Base-by-base conservation (phyloP, 2,113 vertebrate genomes). In the Corythornis cristatus region DNA sequence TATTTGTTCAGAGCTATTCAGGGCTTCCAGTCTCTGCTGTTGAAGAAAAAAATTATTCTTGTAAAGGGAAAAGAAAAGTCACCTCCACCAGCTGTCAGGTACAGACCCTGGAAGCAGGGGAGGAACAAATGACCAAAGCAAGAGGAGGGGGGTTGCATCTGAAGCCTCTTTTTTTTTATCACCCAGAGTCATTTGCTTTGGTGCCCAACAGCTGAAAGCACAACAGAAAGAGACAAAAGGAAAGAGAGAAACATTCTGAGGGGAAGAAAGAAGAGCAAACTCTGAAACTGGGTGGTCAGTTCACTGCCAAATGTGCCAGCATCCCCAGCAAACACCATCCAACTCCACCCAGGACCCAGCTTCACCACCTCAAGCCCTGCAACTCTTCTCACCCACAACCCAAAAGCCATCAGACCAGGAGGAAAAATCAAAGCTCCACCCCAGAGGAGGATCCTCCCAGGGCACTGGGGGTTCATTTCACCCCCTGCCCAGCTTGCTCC, bases 101-200 rank as follows among this genome's bases (percentile, higher is more conserved):
- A 7, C 1, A 37, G 28, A 6, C n/a, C 11, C 74, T 61, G 67
- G 45, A 12, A 68, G 67, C 15, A 5, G 26, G 35, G 8, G 50
- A 85, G 57, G 66, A 68, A n/a, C 31, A 76, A 61, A 7, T 10
- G 3, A 15, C 5, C 10, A 6, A 2, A 4, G 12, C 40, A 65
- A 8, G 1, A 9, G 16, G 81, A 58, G 28, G 37, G 15, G 4
- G 12, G 25, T 76, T 22, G 53, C 48, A 16, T 21, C 57, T 1
- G 57, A 60, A 53, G 78, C 66, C 43, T 48, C 58, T 42, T 33
- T 42, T 15, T 37, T 37, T 37, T 15, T 10, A 22, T 28, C 20
- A 45, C 11, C 46, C 51, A 6, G 31, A n/a, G 51, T 1, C 1
- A 15, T 2, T 81, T 19, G 21, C 11, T 23, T 26, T 3, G 1